Base-by-base conservation (phyloP, 2,797 vertebrate species). In the Danio albolineatus region DNA sequence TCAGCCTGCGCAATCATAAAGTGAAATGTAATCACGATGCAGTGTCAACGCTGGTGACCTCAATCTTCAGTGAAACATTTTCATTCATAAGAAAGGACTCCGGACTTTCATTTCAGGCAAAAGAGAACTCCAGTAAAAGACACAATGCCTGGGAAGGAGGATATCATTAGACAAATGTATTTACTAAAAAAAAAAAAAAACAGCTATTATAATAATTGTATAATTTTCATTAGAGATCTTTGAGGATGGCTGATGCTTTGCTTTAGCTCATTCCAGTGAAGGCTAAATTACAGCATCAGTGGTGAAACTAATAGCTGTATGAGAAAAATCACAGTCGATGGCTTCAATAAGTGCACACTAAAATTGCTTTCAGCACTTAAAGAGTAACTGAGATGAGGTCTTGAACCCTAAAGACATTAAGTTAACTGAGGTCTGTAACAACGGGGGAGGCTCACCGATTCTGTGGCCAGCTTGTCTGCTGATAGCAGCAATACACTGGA, bases 401-500 rank as follows among this genome's bases (percentile, higher is more conserved):
- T 61, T 61, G 56, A 71, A 61, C 65, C 56, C 36, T 1, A 2
- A 78, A 70, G 17, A 48, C 65, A 78, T 60, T 69, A 76, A 53
- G 60, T 76, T 76, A 78, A 69, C 62, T 48, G 43, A 69, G 53
- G 43, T 78, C 28, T 49, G n/a, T 14, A 78, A 49, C 44, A 49
- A 78, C 3, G 1, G 36, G 46, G 39, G 38, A 71, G 53, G 80
- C 95, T 96, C 94, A 99, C 98, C 98, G 86, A 99, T 98, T 88
- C 98, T 89, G 85, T 99, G 98, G 84, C 98, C 98, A 5, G 98
- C 98, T 95, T 99, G 98, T 81, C 98, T 93, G 94, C 98, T 99
- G 93, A 99, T 99, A 92, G 98, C 98, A 71, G 98, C 98, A 82
- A 98, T 98, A 90, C 98, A 98, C 73, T 99, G 98, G 92, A 99